Evolutionary conservation across 1,140 invertebrate genomes (phyloP).

Genomic region (Calycopis cecrops): DNA sequence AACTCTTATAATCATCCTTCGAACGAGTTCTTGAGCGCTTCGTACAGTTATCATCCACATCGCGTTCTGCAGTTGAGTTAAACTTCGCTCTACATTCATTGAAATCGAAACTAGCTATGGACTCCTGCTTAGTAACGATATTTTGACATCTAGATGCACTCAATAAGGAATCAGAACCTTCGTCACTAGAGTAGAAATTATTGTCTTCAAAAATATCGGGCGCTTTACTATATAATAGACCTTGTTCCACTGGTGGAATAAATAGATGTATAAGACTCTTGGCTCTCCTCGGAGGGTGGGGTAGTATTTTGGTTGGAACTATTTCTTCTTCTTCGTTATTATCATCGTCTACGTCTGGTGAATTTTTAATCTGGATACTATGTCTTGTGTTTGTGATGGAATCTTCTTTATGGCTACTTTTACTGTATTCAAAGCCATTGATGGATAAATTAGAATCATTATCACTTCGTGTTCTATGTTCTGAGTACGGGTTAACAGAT

Average conservation of each 20-base stretch:
- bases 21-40: conserved; percentile 54
- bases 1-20: conserved; percentile 52
- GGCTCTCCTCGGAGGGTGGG: conserved; percentile 78
- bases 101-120: conserved; percentile 54
- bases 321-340: conserved; percentile 76
- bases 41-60: conserved; percentile 59
- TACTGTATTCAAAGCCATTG: conserved; percentile 49
- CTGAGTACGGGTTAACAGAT: conserved; percentile 61
- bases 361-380: conserved; percentile 68
- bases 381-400: conserved; percentile 70
- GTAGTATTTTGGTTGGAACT: conserved; percentile 78
- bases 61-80: conserved; percentile 72
- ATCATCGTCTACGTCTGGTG: conserved; percentile 43
- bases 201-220: conserved; percentile 81
- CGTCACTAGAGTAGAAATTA: conserved; percentile 76
- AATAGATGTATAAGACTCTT: conserved; percentile 76
- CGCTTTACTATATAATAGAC: conserved; percentile 66
- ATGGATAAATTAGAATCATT: conserved; percentile 59
- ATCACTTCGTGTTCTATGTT: conserved; percentile 57
- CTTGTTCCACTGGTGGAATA: conserved; percentile 66
- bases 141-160: conserved; percentile 78
- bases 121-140: conserved; percentile 49
- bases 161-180: conserved; percentile 82
- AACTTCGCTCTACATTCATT: conserved; percentile 73
- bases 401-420: conserved; percentile 64